Evolutionary conservation across 2,797 vertebrate genomes (phyloP), one percentile per base, ranked within the genome.

Genomic region (Falco novaeseelandiae): DNA sequence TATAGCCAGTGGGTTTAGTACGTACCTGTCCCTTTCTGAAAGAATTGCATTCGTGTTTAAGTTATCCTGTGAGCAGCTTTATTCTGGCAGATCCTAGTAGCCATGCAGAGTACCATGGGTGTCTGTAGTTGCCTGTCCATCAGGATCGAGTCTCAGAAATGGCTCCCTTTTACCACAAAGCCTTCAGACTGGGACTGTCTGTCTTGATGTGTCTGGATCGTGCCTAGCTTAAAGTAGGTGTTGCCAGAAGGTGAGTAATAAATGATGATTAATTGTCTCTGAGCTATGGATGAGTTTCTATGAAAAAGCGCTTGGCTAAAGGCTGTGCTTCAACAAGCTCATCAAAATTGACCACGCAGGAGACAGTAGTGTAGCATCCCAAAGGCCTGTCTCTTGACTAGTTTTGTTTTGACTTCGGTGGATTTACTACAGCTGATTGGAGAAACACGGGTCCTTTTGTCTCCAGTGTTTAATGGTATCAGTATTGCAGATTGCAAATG

Each of bases 231-330:
- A 83, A 89, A 84, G 88, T 83, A 95, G 90, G 83, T 93, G 93
- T 96, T 95, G 92, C 89, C 94, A 97, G 90, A 86, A 95, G 95
- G 92, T 95, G 93, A 97, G 91, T 97, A 97, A 82, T 89, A 89
- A 85, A 80, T 58, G 72, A 22, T 88, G 93, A 96, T 97, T 97
- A 95, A 91, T 95, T 4, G 13, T 92, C 95, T 92, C 84, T 94
- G 76, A 49, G 72, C 94, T 95, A 12, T 71, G 84, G 91, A 88
- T 96, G 84, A 89, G 90, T 92, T 89, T 78, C 62, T 90, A 48
- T 82, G 91, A 93, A 93, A 91, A 94, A 94, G 82, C 84, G 62
- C 77, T 90, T 93, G 85, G 65, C 95, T 96, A 44, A 95, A 92
- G 85, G 89, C 92, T 93, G 74, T 80, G 90, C 83, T 94, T 92